These are phyloP conservation scores for Camptogramma bilineatum DNA, from an alignment of 2,888 invertebrate genomes.

Conservation along the genomic window DNA sequence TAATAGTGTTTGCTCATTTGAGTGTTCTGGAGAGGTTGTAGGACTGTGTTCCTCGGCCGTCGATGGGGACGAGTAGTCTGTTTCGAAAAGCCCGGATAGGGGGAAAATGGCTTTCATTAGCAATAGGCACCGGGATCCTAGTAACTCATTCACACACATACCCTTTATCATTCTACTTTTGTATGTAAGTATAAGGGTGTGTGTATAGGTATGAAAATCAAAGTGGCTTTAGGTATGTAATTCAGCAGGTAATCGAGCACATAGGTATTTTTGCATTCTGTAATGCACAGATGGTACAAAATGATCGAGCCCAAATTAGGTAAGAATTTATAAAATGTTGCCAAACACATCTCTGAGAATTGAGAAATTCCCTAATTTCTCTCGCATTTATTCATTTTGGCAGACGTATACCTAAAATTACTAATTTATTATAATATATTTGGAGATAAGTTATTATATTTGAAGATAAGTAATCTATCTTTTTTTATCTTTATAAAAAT, in stretches of 20 bases:
- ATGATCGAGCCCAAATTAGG: no score
- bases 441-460: no score
- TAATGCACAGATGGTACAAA: no score
- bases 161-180: not conserved
- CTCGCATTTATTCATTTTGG: no score
- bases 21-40: conserved; percentile 65
- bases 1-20: conserved; percentile 84
- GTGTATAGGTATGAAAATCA: not conserved
- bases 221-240: not conserved
- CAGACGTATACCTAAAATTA: no score
- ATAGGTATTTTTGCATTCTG: no score
- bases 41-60: conserved; percentile 27
- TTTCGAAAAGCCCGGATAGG: conserved; percentile 19
- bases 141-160: conserved; percentile 9
- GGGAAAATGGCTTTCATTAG: conserved; percentile 19
- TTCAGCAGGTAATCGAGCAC: not conserved
- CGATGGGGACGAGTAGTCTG: conserved; percentile 30
- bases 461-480: no score
- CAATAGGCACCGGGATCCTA: conserved; percentile 22
- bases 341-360: no score
- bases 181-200: not conserved
- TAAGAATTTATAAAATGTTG: no score
- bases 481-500: no score
- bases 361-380: no score
- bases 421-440: no score